Conservation (phyloP, 2,797 vertebrate species). For the Acridotheres tristis region DNA sequence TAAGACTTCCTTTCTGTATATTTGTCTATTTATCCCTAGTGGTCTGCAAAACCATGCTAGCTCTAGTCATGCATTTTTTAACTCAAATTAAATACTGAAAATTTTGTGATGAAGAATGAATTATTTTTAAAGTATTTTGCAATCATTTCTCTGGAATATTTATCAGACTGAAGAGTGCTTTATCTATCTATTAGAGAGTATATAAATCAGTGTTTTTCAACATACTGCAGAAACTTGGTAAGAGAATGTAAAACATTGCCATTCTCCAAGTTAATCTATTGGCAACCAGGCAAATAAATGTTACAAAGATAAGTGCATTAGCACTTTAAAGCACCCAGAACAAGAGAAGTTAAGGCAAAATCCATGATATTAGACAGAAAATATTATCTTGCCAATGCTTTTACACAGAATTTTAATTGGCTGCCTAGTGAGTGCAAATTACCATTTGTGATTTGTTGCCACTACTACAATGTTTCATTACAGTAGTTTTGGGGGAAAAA, state of each 20-base stretch:
- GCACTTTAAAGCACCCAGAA: constrained; percentile 14
- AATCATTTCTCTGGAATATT: neutral
- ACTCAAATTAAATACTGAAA: neutral
- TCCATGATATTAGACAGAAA: constrained; percentile 17
- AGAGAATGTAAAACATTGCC: neutral
- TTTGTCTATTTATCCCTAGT: neutral
- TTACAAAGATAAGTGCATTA: constrained; percentile 14
- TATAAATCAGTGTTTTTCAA: neutral
- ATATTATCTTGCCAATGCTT: constrained; percentile 34
- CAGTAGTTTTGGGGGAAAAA: neutral
- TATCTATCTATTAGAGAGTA: neutral
- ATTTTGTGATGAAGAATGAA: neutral
- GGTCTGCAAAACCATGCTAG: neutral
- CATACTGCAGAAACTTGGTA: neutral
- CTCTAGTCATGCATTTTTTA: neutral
- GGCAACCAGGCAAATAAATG: constrained; percentile 6
- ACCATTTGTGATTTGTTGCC: constrained; percentile 36
- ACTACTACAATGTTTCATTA: constrained; percentile 22
- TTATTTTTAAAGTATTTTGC: neutral
- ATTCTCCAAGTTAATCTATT: neutral
- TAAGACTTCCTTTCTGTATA: neutral
- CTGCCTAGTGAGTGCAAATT: constrained; percentile 43
- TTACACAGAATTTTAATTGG: constrained; percentile 51
- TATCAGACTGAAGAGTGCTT: neutral
- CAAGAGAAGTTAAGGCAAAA: constrained; percentile 26